Percentiles rank a stretch among this genome's conserved stretches.
Evolutionary conservation across 2,797 vertebrate genomes (phyloP).

Genomic region (Callimico goeldii): DNA sequence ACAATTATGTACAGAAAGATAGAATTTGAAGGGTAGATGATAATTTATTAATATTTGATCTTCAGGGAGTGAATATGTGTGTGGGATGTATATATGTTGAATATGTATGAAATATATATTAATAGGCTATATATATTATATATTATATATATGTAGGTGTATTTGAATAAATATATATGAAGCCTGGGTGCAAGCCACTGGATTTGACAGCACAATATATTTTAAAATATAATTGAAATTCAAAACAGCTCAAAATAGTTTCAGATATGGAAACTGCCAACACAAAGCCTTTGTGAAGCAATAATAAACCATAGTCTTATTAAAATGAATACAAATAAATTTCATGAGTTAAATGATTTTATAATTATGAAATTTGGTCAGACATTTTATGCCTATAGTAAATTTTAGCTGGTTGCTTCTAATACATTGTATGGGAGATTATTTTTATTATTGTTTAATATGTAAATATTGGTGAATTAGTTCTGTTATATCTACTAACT

Average conservation of each 20-base stretch:
- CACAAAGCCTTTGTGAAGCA: background rate
- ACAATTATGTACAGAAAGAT: background rate
- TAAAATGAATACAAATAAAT: background rate
- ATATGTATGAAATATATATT: background rate
- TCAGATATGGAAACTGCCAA: background rate
- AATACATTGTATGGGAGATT: background rate
- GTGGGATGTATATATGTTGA: background rate
- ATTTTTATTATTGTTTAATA: background rate
- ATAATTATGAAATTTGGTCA: background rate
- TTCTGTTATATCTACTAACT: constrained; percentile 16
- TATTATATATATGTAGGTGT: background rate
- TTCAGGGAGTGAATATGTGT: background rate
- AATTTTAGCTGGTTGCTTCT: background rate
- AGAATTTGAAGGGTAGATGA: constrained; percentile 30
- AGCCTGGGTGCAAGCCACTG: background rate
- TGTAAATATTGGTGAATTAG: background rate
- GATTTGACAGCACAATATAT: background rate
- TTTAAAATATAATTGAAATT: constrained; percentile 37
- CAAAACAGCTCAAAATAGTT: background rate
- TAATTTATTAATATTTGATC: constrained; percentile 44
- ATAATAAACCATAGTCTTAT: background rate
- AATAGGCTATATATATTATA: background rate
- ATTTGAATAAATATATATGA: background rate
- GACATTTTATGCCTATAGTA: background rate
- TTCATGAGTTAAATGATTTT: background rate